These are phyloP conservation scores for Motacilla tschutschensis DNA, from an alignment of 2,113 vertebrate genomes.

Conservation along the genomic window DNA sequence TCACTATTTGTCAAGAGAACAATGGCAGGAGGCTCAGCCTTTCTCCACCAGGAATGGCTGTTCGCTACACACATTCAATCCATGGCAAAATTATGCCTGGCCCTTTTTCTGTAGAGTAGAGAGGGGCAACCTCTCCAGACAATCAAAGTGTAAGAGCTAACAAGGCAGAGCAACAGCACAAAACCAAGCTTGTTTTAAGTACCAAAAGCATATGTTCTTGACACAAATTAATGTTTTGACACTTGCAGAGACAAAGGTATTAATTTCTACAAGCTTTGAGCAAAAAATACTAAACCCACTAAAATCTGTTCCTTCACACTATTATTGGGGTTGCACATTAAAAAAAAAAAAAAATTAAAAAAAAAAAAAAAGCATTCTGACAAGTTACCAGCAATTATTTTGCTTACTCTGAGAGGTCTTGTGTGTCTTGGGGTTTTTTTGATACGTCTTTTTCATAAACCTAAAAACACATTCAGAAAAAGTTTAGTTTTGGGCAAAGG, in stretches of 20 bases:
- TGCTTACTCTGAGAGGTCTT: not conserved
- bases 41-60: conserved; percentile 49
- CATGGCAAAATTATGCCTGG: conserved; percentile 44
- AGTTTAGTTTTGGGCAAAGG: not conserved
- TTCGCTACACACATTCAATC: conserved; percentile 36
- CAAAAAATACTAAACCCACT: not conserved
- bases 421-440: not conserved
- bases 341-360: not conserved
- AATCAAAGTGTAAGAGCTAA: conserved; percentile 40
- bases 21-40: conserved; percentile 56
- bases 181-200: conserved; percentile 69
- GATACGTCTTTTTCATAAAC: not conserved
- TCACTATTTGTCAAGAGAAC: conserved; percentile 77
- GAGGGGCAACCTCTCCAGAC: conserved; percentile 36
- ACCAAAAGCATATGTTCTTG: conserved; percentile 71
- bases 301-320: not conserved
- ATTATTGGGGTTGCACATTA: not conserved
- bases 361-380: not conserved
- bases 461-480: not conserved
- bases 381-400: not conserved
- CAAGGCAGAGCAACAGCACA: conserved; percentile 51
- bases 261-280: not conserved
- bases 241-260: not conserved
- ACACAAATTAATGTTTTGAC: conserved; percentile 53
- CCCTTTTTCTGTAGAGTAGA: conserved; percentile 15